Evolutionary conservation across 2,888 invertebrate species (phyloP).

Genomic region (Pterobdella sp.): DNA sequence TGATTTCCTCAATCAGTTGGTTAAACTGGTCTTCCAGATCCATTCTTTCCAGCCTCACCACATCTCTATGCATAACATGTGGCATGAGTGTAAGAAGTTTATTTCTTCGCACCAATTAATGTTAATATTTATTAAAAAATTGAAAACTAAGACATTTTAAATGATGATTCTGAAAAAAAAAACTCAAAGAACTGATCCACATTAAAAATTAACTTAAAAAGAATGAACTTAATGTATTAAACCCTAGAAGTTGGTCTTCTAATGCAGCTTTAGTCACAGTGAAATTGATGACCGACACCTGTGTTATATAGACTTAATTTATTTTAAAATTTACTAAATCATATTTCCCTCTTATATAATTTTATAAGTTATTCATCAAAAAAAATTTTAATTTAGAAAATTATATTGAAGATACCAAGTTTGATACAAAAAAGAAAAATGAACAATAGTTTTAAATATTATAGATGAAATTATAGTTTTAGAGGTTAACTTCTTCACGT

Average conservation of each 20-base stretch:
- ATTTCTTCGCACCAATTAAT: background rate
- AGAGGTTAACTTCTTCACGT: too few species aligned
- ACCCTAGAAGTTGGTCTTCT: constrained; percentile 51
- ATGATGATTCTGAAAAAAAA: background rate
- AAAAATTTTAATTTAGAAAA: too few species aligned
- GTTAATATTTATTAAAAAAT: background rate
- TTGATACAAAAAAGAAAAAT: too few species aligned
- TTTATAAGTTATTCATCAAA: too few species aligned
- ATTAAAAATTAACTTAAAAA: background rate
- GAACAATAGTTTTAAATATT: too few species aligned
- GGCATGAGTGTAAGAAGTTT: background rate
- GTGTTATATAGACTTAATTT: too few species aligned
- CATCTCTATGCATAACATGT: constrained; percentile 43
- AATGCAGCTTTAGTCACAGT: constrained; percentile 50
- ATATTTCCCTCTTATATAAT: too few species aligned
- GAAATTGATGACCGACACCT: constrained; percentile 52
- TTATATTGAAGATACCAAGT: too few species aligned
- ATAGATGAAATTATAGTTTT: too few species aligned
- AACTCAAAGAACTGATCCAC: background rate
- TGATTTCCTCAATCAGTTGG: constrained; percentile 51
- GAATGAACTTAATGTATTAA: constrained; percentile 12
- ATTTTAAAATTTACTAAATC: background rate
- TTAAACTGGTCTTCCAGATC: constrained; percentile 52
- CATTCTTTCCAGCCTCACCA: constrained; percentile 51
- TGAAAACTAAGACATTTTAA: background rate